Percentiles rank a stretch among this genome's conserved stretches.
These are phyloP conservation scores for Cephus runcator DNA, from an alignment of 2,888 invertebrate genomes.

Conservation along the genomic window DNA sequence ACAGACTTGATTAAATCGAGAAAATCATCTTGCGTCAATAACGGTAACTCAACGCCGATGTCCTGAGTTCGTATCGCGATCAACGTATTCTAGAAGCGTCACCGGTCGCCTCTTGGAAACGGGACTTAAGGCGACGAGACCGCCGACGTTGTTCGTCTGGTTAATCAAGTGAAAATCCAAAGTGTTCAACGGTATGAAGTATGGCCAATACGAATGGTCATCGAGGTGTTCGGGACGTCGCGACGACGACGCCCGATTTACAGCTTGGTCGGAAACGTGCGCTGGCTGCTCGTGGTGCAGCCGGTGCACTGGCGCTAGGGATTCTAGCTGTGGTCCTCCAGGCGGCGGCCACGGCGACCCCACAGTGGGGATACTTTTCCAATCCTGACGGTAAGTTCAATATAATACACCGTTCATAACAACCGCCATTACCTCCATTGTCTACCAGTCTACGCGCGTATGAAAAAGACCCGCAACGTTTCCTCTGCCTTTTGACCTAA, in stretches of 20 bases:
- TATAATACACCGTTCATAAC: not conserved
- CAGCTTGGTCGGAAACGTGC: conserved; percentile 56
- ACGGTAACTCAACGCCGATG: not conserved
- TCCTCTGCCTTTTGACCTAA: conserved; percentile 7
- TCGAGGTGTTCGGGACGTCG: conserved; percentile 58
- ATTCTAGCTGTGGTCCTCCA: conserved; percentile 76
- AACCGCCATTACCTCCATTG: not conserved
- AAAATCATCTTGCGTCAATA: not conserved
- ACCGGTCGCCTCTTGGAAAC: not conserved
- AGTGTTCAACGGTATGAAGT: conserved; percentile 58
- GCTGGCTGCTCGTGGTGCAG: conserved; percentile 62
- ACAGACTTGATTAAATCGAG: not conserved
- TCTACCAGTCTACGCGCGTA: not conserved
- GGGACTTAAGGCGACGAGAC: not conserved
- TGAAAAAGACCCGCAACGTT: not conserved
- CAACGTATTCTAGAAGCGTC: not conserved
- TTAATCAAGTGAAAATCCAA: not conserved
- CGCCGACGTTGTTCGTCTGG: not conserved
- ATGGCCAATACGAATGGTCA: conserved; percentile 63
- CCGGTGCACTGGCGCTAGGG: conserved; percentile 56
- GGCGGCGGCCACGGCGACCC: conserved; percentile 84
- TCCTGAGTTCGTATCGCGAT: not conserved
- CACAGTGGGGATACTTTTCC: conserved; percentile 88
- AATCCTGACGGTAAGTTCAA: conserved; percentile 73
- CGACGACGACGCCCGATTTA: conserved; percentile 55